phyloP scores from a whole-genome alignment of 2,888 invertebrate genomes.

The Callyntrura sp. region DNA sequence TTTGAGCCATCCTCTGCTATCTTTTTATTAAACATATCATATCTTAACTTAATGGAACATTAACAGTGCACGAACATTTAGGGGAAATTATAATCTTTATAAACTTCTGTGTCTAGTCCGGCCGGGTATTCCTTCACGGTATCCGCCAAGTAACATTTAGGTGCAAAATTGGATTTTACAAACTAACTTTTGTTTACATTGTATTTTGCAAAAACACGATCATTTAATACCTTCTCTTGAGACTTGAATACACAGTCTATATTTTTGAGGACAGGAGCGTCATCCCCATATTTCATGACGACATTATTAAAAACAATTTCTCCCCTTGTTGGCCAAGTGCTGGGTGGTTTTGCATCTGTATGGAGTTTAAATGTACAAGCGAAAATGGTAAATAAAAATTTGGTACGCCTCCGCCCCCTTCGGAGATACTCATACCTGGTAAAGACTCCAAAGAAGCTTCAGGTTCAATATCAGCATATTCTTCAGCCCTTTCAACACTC shows the following conservation, averaged over 20 bases:
- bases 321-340: slow-evolving; percentile 82
- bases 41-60: too few relatives aligned
- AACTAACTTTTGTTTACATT: too few relatives aligned
- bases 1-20: slow-evolving; percentile 90
- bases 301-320: slow-evolving; percentile 79
- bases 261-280: slow-evolving; percentile 85
- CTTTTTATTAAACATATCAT: too few relatives aligned
- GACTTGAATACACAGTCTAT: slow-evolving; percentile 85
- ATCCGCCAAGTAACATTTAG: slow-evolving; percentile 86
- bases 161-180: too few relatives aligned
- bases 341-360: slow-evolving; percentile 69
- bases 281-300: slow-evolving; percentile 77
- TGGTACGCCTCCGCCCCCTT: too few relatives aligned
- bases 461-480: slow-evolving; percentile 91
- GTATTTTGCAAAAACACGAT: too few relatives aligned
- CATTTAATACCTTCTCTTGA: slow-evolving; percentile 87
- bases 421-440: slow-evolving; percentile 65
- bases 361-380: neutral
- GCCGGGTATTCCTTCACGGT: slow-evolving; percentile 88
- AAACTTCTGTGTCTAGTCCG: slow-evolving; percentile 89
- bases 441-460: slow-evolving; percentile 89
- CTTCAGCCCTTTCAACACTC: slow-evolving; percentile 93
- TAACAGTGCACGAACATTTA: too few relatives aligned
- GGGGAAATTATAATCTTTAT: too few relatives aligned
- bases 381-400: neutral